Percentiles rank a stretch among this genome's conserved stretches.
Conservation (phyloP, 2,113 vertebrate species). For the Mobula hypostoma region DNA sequence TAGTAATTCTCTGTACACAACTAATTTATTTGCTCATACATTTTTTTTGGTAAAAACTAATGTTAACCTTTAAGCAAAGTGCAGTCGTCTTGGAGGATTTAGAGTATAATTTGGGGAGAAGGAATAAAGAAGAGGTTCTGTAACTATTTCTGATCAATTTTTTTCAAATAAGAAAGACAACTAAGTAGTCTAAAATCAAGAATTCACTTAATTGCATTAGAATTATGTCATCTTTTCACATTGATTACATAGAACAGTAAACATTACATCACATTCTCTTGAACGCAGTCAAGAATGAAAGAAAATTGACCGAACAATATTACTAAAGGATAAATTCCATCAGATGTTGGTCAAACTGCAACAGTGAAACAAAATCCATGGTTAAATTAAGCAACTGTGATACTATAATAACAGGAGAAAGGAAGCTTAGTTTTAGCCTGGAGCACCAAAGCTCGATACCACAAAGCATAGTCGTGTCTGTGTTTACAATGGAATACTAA, state of each 20-base stretch:
- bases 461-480: neutral
- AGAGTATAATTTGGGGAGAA: neutral
- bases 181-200: neutral
- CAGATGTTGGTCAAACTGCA: slow-evolving; percentile 4
- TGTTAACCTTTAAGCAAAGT: neutral
- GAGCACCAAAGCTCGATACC: neutral
- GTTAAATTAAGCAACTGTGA: neutral
- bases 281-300: neutral
- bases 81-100: neutral
- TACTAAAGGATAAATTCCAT: neutral
- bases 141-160: neutral
- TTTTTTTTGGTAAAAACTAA: neutral
- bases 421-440: neutral
- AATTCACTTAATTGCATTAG: neutral
- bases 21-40: neutral
- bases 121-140: no score
- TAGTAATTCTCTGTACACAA: neutral
- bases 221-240: neutral
- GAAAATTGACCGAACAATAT: no score
- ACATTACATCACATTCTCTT: neutral
- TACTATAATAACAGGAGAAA: slow-evolving; percentile 3
- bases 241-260: neutral
- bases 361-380: slow-evolving; percentile 6
- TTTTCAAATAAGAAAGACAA: neutral
- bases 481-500: neutral